phyloP scores from a whole-genome alignment of 2,797 vertebrate species.

The Smutsia gigantea region DNA sequence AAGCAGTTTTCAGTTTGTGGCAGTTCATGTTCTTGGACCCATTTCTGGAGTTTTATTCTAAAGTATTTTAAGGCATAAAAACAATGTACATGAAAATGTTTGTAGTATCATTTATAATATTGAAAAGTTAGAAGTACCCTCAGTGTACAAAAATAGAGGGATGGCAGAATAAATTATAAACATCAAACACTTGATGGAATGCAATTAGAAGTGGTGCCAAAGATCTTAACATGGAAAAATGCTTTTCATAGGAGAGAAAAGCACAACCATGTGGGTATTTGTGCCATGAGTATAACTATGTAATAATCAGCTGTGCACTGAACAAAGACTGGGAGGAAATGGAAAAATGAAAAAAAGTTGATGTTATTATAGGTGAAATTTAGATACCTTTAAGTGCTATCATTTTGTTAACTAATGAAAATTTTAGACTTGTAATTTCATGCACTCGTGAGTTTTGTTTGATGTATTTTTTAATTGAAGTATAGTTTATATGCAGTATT shows the following conservation, averaged over 20 bases:
- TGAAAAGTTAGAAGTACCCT: not conserved
- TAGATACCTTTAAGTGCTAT: not conserved
- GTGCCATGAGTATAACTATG: not conserved
- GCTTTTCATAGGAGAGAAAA: not conserved
- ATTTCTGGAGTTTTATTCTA: conserved; percentile 46
- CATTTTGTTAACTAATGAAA: conserved; percentile 27
- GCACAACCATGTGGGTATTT: not conserved
- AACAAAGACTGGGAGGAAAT: not conserved
- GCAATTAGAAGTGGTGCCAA: not conserved
- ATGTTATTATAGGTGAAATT: not conserved
- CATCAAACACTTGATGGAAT: conserved; percentile 1
- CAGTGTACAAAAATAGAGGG: not conserved
- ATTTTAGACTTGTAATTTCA: conserved; percentile 1
- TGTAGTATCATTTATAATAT: not conserved
- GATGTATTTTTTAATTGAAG: too few species aligned
- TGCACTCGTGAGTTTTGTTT: not conserved
- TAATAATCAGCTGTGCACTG: not conserved
- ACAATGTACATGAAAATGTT: not conserved
- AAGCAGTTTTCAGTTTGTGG: not conserved
- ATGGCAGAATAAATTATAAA: not conserved
- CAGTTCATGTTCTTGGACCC: not conserved
- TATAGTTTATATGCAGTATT: too few species aligned
- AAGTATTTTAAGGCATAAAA: not conserved
- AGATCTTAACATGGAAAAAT: not conserved
- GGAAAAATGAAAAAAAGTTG: not conserved